Conservation (phyloP, 2,797 vertebrate species). For the Tarsius wallacei region DNA sequence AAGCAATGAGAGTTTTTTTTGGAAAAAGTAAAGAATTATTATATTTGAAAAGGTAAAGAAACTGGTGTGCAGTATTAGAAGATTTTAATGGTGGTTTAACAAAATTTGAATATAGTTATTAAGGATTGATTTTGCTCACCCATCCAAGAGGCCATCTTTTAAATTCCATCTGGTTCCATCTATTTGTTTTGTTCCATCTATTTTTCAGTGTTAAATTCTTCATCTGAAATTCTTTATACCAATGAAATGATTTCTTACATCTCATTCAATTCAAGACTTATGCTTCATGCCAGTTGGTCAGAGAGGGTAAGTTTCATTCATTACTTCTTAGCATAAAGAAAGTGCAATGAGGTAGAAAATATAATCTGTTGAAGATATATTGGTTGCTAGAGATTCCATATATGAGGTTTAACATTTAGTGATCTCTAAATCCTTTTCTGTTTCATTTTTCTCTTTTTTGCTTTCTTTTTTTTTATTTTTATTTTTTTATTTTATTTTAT, state of each 20-base stretch:
- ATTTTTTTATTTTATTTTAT: too few species aligned
- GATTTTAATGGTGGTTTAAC: neutral
- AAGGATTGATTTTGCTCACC: conserved; percentile 36
- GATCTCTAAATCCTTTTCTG: conserved; percentile 19
- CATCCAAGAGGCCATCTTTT: neutral
- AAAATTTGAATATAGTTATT: conserved; percentile 25
- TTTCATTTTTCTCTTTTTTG: neutral
- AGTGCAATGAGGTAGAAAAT: conserved; percentile 61
- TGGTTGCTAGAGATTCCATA: conserved; percentile 63
- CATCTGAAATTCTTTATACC: conserved; percentile 48
- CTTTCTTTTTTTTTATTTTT: too few species aligned
- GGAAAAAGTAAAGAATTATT: neutral
- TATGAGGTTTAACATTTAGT: conserved; percentile 45
- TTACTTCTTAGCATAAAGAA: conserved; percentile 56
- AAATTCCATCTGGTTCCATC: neutral
- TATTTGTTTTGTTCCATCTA: neutral
- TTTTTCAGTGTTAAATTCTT: conserved; percentile 38
- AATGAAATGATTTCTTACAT: neutral
- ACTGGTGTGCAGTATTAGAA: neutral
- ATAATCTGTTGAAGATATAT: conserved; percentile 55
- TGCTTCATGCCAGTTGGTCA: conserved; percentile 33
- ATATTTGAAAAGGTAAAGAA: neutral
- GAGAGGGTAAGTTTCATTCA: conserved; percentile 54
- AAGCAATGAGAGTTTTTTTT: conserved; percentile 16
- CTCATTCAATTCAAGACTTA: conserved; percentile 36